Conservation (phyloP, 2,797 vertebrate genomes). For the Prunella strophiata region DNA sequence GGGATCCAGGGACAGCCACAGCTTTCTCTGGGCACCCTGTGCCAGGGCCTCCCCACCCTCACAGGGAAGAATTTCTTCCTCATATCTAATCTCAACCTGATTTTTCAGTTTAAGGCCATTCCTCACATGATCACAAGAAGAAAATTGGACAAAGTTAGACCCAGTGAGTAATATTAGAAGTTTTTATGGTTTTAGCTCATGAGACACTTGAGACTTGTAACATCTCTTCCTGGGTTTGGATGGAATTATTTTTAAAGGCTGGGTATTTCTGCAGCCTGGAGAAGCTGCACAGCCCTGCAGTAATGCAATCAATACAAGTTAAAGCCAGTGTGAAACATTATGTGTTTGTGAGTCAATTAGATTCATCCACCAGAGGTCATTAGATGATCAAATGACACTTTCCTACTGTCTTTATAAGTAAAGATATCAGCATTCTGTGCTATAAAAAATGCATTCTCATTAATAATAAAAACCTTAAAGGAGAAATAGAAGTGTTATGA, state of each 20-base stretch:
- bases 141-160: background rate
- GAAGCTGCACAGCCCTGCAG: background rate
- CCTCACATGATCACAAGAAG: background rate
- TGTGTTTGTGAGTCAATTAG: conserved; percentile 66
- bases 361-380: conserved; percentile 77
- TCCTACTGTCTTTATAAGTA: conserved; percentile 54
- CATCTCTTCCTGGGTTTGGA: background rate
- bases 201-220: background rate
- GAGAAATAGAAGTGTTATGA: conserved; percentile 58
- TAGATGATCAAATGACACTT: conserved; percentile 71
- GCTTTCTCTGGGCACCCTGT: background rate
- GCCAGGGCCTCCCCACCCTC: background rate
- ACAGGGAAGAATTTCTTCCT: background rate
- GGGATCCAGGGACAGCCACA: background rate
- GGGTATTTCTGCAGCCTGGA: background rate
- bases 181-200: background rate
- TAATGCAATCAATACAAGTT: background rate
- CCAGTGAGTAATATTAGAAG: background rate
- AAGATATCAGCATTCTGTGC: conserved; percentile 45
- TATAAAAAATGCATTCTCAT: conserved; percentile 65
- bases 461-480: conserved; percentile 66
- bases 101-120: background rate
- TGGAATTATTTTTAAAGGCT: background rate
- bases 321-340: conserved; percentile 43
- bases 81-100: background rate